A percentile compares a stretch with the other conserved stretches of the same genome.
phyloP scores from a whole-genome alignment of 2,888 invertebrate species.

The Conchocele bisecta region DNA sequence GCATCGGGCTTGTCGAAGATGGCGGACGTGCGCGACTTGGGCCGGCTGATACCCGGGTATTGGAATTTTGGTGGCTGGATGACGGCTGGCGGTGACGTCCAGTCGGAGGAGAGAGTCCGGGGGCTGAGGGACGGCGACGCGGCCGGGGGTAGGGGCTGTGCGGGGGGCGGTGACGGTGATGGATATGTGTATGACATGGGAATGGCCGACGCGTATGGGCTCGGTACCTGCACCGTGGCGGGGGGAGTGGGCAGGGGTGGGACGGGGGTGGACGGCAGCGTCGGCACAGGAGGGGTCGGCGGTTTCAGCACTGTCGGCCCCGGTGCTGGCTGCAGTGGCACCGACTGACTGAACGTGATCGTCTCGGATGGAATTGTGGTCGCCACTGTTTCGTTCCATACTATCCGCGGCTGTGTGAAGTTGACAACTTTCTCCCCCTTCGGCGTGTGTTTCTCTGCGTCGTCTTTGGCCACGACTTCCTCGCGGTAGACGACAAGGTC shows the following conservation, averaged over 20 bases:
- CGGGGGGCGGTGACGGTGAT: slow-evolving; percentile 45
- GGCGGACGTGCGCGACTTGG: slow-evolving; percentile 60
- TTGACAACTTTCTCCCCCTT: slow-evolving; percentile 64
- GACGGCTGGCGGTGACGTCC: slow-evolving; percentile 71
- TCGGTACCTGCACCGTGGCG: slow-evolving; percentile 34
- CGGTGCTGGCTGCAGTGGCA: slow-evolving; percentile 35
- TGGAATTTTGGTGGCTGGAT: slow-evolving; percentile 78
- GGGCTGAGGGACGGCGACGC: slow-evolving; percentile 69
- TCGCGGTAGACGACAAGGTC: slow-evolving; percentile 89
- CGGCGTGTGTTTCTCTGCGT: slow-evolving; percentile 57
- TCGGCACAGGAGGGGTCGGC: slow-evolving; percentile 41
- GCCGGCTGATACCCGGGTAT: slow-evolving; percentile 74
- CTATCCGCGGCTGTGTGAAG: slow-evolving; percentile 73
- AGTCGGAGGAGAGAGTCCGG: slow-evolving; percentile 72
- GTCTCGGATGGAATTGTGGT: slow-evolving; percentile 61
- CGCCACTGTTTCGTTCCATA: slow-evolving; percentile 70
- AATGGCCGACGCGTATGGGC: slow-evolving; percentile 62
- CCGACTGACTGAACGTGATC: slow-evolving; percentile 58
- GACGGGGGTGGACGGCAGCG: slow-evolving; percentile 9
- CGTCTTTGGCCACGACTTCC: slow-evolving; percentile 72
- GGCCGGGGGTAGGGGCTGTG: slow-evolving; percentile 29
- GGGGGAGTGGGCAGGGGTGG: slow-evolving; percentile 29
- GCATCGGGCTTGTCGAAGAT: slow-evolving; percentile 37
- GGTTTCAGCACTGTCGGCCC: slow-evolving; percentile 26
- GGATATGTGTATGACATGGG: slow-evolving; percentile 65